Conservation (phyloP, 1,140 invertebrate genomes). For the Drosophila tristis region DNA sequence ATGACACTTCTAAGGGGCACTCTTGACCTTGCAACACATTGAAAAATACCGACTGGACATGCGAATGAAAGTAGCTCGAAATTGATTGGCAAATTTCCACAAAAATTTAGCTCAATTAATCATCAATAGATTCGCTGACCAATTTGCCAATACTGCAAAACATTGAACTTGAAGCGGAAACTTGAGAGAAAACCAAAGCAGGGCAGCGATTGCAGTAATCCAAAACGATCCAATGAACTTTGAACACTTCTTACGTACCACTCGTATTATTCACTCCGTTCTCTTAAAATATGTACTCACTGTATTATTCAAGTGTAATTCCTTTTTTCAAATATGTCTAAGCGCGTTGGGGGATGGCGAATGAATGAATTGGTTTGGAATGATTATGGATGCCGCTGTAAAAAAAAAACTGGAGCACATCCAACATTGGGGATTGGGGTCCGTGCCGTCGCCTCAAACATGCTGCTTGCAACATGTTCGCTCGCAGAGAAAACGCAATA, state of each 20-base stretch:
- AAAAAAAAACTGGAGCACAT: slow-evolving; percentile 27
- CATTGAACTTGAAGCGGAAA: slow-evolving; percentile 55
- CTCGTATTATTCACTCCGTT: slow-evolving; percentile 17
- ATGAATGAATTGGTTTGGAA: slow-evolving; percentile 43
- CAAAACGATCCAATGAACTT: slow-evolving; percentile 8
- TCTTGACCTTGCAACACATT: slow-evolving; percentile 39
- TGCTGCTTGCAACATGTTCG: slow-evolving; percentile 67
- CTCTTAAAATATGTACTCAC: slow-evolving; percentile 50
- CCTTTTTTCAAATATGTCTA: slow-evolving; percentile 32
- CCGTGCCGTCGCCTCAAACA: slow-evolving; percentile 14
- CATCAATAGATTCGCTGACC: slow-evolving; percentile 20
- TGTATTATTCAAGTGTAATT: slow-evolving; percentile 15
- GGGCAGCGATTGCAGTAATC: slow-evolving; percentile 36
- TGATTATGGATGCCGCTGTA: slow-evolving; percentile 44
- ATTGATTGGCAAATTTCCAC: slow-evolving; percentile 35
- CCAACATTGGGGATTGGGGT: slow-evolving; percentile 10
- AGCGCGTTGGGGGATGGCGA: slow-evolving; percentile 48
- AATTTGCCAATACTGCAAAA: slow-evolving; percentile 24
- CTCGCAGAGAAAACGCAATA: slow-evolving; percentile 27
- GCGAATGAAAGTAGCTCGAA: slow-evolving; percentile 1
- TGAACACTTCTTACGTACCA: not conserved
- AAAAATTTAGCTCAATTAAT: slow-evolving; percentile 70
- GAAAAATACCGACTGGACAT: not conserved
- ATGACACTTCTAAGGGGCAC: slow-evolving; percentile 20
- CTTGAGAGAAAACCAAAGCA: slow-evolving; percentile 14